A percentile compares a stretch with the other conserved stretches of the same genome.
Conservation (phyloP, 2,113 vertebrate species). For the Isichthys henryi region DNA sequence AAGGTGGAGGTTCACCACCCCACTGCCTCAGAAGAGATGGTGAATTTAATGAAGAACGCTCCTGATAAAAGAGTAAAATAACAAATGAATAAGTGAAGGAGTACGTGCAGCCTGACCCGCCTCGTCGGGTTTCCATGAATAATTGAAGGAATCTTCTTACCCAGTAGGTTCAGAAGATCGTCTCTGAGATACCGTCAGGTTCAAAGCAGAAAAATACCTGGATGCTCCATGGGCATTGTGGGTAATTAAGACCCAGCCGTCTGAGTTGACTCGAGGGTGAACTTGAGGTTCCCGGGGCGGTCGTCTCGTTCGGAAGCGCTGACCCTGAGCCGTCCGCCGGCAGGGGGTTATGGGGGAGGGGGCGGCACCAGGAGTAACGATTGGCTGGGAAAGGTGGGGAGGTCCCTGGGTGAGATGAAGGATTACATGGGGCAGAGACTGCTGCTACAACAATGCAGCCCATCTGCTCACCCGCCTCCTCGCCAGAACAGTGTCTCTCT, state of each 20-base stretch:
- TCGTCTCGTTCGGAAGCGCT: neutral
- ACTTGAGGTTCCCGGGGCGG: conserved; percentile 14
- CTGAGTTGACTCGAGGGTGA: conserved; percentile 27
- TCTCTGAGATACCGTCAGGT: neutral
- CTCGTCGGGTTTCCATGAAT: neutral
- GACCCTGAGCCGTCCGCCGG: conserved; percentile 26
- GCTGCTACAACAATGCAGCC: conserved; percentile 36
- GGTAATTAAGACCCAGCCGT: conserved; percentile 27
- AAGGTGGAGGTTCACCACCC: neutral
- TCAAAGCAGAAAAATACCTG: conserved; percentile 5
- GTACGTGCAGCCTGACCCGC: neutral
- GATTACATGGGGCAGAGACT: conserved; percentile 32
- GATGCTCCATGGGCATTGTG: conserved; percentile 23
- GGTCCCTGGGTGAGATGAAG: conserved; percentile 28
- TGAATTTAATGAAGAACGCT: conserved; percentile 14
- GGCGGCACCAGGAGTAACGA: neutral
- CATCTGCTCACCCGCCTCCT: conserved; percentile 29
- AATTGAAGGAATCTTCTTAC: neutral
- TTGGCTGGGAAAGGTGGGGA: conserved; percentile 1
- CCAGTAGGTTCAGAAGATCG: neutral
- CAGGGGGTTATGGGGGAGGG: neutral
- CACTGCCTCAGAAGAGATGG: neutral
- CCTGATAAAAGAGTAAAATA: conserved; percentile 5
- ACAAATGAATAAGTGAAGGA: conserved; percentile 4
- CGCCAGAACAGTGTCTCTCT: conserved; percentile 35